phyloP scores from a whole-genome alignment of 1,140 invertebrate species.

The Tetranychus urticae region DNA sequence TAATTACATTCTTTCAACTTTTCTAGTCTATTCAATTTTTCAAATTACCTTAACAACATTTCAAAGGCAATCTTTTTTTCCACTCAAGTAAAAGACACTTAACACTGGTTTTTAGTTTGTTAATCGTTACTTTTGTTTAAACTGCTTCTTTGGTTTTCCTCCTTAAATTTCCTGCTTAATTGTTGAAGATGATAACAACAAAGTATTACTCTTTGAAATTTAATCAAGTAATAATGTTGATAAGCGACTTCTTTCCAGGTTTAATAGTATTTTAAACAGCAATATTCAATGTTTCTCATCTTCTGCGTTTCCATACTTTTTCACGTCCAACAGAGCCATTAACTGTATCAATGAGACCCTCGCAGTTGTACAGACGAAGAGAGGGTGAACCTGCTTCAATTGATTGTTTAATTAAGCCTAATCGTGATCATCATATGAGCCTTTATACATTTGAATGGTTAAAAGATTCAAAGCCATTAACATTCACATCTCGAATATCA shows the following conservation, averaged over 20 bases:
- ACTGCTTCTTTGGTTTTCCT: neutral
- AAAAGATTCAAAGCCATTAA: neutral
- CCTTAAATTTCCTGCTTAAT: neutral
- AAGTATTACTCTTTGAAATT: neutral
- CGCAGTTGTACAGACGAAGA: neutral
- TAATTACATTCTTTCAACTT: too few relatives aligned
- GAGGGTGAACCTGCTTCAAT: neutral
- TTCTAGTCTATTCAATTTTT: too few relatives aligned
- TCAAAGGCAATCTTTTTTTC: too few relatives aligned
- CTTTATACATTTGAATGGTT: neutral
- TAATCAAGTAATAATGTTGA: neutral
- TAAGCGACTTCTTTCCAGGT: neutral
- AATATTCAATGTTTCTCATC: neutral
- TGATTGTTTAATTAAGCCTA: neutral
- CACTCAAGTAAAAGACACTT: too few relatives aligned
- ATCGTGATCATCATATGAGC: neutral
- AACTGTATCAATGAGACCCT: neutral
- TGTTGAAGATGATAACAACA: neutral
- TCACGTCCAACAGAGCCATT: neutral
- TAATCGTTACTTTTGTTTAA: neutral
- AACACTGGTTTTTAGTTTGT: neutral
- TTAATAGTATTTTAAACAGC: neutral
- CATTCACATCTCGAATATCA: neutral
- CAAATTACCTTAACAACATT: too few relatives aligned
- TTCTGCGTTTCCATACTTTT: neutral